Base-by-base conservation (phyloP, 2,797 vertebrate species). In the Mormyrus hasselquistii region DNA sequence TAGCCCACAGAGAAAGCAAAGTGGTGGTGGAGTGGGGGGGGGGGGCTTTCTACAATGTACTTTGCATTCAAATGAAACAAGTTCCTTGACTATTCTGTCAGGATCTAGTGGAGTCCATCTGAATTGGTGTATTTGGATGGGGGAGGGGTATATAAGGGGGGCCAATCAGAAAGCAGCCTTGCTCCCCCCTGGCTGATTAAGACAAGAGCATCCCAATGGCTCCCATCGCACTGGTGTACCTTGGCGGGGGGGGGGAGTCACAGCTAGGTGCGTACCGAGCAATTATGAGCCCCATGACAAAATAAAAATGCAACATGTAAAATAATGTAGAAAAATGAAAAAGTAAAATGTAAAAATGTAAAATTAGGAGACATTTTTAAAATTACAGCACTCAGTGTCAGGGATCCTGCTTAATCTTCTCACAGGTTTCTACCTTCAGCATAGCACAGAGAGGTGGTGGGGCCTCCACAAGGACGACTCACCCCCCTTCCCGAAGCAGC, bases 41-140 rank as follows among this genome's bases (percentile, higher is more conserved):
- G 86, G 83, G 87, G 50, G 88, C 88, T 90, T 88, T 65, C 87
- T 90, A 69, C 85, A 50, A 88, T 92, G 91, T 86, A 89, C 91
- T 92, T 91, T 84, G 76, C 90, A 93, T 93, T 93, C 34, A 91
- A 94, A 94, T 93, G 25, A 91, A 55, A 14, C 5, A 22, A 52
- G 84, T 29, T 55, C 12, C 84, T 53, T 53, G 50, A 83, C 73
- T 83, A 41, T 22, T 73, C 88, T 83, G 69, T 83, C 29, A 88
- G 50, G 50, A 82, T 50, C 14, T 34, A 76, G 69, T 19, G 34
- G 34, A 41, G 65, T 82, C 76, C 41, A n/a, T 82, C 38, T 82
- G 76, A 82, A 41, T 82, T 38, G 38, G 34, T 16, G 14, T 22
- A 14, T 57, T 87, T 6, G 29, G 10, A 12, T n/a, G 50, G 52